Conservation (phyloP, 2,797 vertebrate species). For the Bovichtus diacanthus region DNA sequence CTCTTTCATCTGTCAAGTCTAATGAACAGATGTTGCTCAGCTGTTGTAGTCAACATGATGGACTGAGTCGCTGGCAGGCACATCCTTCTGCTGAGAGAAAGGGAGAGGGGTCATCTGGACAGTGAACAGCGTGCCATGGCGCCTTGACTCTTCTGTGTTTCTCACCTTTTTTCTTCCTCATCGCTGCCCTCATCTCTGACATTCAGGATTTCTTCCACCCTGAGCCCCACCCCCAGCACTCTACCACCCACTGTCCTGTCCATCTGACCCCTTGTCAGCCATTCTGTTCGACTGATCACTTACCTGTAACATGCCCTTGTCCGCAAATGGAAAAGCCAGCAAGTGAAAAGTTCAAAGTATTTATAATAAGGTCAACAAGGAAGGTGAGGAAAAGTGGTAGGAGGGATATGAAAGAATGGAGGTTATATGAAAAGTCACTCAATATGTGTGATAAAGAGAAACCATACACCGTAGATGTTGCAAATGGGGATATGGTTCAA, state of each 20-base stretch:
- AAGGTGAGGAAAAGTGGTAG: conserved; percentile 11
- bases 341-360: conserved; percentile 80
- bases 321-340: conserved; percentile 58
- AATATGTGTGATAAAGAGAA: conserved; percentile 28
- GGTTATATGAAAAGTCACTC: conserved; percentile 43
- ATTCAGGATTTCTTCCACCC: conserved; percentile 65
- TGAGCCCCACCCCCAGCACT: conserved; percentile 42
- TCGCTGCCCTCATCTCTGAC: conserved; percentile 64
- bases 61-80: conserved; percentile 79
- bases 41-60: conserved; percentile 85
- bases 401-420: conserved; percentile 30
- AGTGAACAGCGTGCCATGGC: conserved; percentile 65
- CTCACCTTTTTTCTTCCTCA: conserved; percentile 59
- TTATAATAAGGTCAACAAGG: conserved; percentile 80
- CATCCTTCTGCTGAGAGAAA: conserved; percentile 77
- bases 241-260: conserved; percentile 69
- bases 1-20: conserved; percentile 86
- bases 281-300: conserved; percentile 80
- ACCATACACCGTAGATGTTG: neutral
- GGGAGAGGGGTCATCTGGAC: conserved; percentile 78
- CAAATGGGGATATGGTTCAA: too few species aligned
- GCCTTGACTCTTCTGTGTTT: conserved; percentile 61
- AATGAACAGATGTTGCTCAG: conserved; percentile 89
- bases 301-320: conserved; percentile 78
- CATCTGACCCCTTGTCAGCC: conserved; percentile 78